phyloP scores from a whole-genome alignment of 2,797 vertebrate species.

The Atherinosoma microstoma region DNA sequence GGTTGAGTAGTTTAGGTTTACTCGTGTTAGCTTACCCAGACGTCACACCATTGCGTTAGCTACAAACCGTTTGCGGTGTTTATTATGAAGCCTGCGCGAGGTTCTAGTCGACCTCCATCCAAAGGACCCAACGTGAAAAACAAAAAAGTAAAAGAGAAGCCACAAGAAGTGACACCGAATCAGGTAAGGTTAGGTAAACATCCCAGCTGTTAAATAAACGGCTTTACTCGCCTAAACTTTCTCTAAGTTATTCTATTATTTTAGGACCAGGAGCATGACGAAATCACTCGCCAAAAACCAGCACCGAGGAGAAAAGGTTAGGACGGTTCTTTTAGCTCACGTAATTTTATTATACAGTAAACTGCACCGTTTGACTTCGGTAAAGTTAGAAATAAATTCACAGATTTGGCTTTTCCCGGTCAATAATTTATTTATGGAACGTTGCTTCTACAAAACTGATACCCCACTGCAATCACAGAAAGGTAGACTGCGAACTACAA shows the following conservation, averaged over 20 bases:
- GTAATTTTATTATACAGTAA: neutral
- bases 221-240: neutral
- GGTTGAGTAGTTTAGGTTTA: neutral
- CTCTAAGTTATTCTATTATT: constrained; percentile 1
- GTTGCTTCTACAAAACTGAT: no score
- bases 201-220: no score
- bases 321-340: neutral
- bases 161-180: neutral
- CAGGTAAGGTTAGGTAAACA: constrained; percentile 38
- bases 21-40: neutral
- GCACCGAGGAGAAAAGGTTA: constrained; percentile 62
- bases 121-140: constrained; percentile 49
- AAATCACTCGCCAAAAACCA: constrained; percentile 1
- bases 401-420: no score
- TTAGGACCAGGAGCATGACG: constrained; percentile 23
- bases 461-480: no score
- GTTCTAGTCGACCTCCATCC: constrained; percentile 62
- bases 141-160: constrained; percentile 1
- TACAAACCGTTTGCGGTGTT: neutral
- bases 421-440: no score
- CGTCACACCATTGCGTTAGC: neutral
- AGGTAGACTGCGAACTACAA: no score
- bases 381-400: no score
- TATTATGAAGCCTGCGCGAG: constrained; percentile 70
- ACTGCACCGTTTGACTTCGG: no score